A percentile compares a stretch with the other conserved stretches of the same genome.
Evolutionary conservation across 92 coral and sea anemone species (phyloP).

Genomic region (Paramuricea clavata): DNA sequence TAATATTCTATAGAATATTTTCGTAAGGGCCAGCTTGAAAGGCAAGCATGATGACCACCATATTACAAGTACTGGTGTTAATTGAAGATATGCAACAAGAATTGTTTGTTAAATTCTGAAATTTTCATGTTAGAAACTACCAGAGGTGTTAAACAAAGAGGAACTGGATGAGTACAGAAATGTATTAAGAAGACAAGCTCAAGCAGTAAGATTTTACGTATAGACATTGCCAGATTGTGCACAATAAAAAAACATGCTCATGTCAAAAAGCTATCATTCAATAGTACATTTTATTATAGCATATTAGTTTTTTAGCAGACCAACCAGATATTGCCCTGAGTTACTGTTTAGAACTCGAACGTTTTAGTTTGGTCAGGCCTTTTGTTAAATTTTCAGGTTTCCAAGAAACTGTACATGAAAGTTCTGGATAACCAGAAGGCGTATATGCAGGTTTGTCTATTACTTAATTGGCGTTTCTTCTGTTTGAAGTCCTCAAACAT

Average conservation of each 20-base stretch:
- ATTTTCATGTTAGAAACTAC: conserved; percentile 77
- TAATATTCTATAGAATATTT: too few species aligned
- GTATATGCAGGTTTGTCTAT: conserved; percentile 83
- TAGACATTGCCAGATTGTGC: too few species aligned
- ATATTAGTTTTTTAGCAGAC: neutral
- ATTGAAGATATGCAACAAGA: too few species aligned
- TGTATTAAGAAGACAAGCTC: conserved; percentile 84
- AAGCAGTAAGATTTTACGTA: conserved; percentile 82
- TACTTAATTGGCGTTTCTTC: neutral
- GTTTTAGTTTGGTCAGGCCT: neutral
- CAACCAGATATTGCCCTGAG: too few species aligned
- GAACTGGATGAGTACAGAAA: conserved; percentile 91
- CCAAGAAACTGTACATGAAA: conserved; percentile 91
- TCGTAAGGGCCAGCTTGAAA: too few species aligned
- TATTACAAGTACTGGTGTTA: too few species aligned
- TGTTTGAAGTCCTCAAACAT: neutral
- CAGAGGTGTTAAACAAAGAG: conserved; percentile 81
- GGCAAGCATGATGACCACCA: too few species aligned
- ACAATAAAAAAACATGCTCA: too few species aligned
- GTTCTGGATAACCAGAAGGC: conserved; percentile 96
- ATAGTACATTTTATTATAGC: neutral
- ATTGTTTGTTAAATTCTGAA: neutral
- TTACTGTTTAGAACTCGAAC: neutral
- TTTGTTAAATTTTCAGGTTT: conserved; percentile 66
- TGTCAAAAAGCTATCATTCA: neutral